Conservation (phyloP, 1,140 invertebrate species). For the Brachionus manjavacas region DNA sequence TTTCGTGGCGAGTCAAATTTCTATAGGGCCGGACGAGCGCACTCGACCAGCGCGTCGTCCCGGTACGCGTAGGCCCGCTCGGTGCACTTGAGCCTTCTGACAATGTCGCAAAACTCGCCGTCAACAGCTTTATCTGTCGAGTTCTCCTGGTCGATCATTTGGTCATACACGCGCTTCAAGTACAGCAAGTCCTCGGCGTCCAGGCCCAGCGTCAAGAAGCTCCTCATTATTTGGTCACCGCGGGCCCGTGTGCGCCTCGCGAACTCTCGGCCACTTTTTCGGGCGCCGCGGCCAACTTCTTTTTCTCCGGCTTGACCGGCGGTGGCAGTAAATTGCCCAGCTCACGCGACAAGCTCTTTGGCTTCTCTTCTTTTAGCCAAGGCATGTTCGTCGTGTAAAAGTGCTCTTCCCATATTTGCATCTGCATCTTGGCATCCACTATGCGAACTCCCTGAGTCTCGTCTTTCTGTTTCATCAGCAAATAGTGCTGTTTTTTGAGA, state of each 20-base stretch:
- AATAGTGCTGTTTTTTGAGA: constrained; percentile 13
- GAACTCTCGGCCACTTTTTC: background rate
- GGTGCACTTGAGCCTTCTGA: background rate
- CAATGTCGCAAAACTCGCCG: background rate
- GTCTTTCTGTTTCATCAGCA: constrained; percentile 3
- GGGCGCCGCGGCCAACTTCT: background rate
- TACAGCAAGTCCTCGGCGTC: constrained; percentile 78
- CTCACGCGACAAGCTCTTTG: constrained; percentile 5
- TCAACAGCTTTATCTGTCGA: constrained; percentile 45
- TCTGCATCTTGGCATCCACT: background rate
- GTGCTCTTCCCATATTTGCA: constrained; percentile 41
- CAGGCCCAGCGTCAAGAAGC: constrained; percentile 60
- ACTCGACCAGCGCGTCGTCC: background rate
- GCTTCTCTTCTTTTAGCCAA: background rate
- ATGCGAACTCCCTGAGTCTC: background rate
- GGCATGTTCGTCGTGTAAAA: constrained; percentile 33
- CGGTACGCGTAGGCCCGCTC: background rate
- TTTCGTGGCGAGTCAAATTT: background rate
- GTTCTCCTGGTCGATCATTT: constrained; percentile 70
- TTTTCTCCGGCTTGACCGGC: background rate
- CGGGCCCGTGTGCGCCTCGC: background rate
- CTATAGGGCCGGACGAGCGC: background rate
- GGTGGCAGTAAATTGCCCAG: constrained; percentile 20
- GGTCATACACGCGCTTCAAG: constrained; percentile 73
- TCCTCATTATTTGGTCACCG: background rate